Base-by-base conservation (phyloP, 2,113 vertebrate genomes). In the Xenus cinereus region DNA sequence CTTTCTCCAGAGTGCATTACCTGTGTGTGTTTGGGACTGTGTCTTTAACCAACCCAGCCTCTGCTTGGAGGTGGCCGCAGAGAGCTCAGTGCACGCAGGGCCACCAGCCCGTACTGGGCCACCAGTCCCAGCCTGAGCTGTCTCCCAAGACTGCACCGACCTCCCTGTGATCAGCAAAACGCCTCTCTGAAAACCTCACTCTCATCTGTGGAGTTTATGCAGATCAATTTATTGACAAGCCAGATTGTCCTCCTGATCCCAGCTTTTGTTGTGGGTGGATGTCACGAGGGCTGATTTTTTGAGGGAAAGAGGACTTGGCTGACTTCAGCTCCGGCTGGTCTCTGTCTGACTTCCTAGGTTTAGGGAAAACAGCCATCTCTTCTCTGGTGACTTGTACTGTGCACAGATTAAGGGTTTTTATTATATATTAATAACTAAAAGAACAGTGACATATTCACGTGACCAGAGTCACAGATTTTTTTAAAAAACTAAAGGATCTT, bases 41-140 rank as follows among this genome's bases (percentile, higher is more conserved):
- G 17, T 20, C 62, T 50, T 54, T 23, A 21, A 71, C 14, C 59
- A n/a, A 10, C 9, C 4, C 63, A 19, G 39, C 6, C 48, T 45
- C 43, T 32, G 14, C 39, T 11, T 30, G 12, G 33, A 60, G 63
- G 10, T 41, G 37, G 18, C 45, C 46, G 22, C 4, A 3, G 37
- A 68, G 72, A 76, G 10, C 28, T 3, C 0, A 0, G 5, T 6
- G 24, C 21, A 8, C 4, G 2, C 17, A 20, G 63, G 53, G 7
- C 32, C 43, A 24, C 45, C 20, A 3, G 6, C 6, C 35, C 13
- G 3, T 4, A 4, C 20, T 3, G 2, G 2, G 19, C 73, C 62
- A 66, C 79, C 33, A 0, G 6, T 41, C 45, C 1, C 7, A 68
- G 54, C 7, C 75, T 33, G 17, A 20, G 32, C 13, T 21, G 10